Base-by-base conservation (phyloP, 2,888 invertebrate genomes). In the Seira ritae region DNA sequence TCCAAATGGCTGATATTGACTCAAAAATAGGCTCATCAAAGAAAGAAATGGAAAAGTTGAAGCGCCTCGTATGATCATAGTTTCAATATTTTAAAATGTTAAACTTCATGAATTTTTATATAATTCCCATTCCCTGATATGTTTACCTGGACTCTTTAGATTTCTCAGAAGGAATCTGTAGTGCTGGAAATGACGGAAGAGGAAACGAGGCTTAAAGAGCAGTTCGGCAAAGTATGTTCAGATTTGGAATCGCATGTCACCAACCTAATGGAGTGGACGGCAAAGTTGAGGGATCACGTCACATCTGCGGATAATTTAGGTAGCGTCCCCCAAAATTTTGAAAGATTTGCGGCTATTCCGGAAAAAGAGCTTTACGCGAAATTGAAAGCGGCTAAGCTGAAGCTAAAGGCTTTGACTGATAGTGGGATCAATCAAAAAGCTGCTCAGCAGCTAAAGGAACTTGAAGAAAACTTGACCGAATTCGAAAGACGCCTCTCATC, bases 351-450 rank as follows among this genome's bases (percentile, higher is more conserved):
- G 19, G 19, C 65, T 0, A 24, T 65, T 15, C 1, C 8, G 1
- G 69, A 72, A 0, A 73, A 70, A 20, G 67, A 55, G 1, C 17
- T 84, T 0, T 73, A 66, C 10, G 55, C 23, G 1, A 77, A 70
- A 31, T 42, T 84, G 3, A 78, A 81, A n/a, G 78, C 91, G 92
- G n/a, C 82, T 19, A 80, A 80, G 65, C 8, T 31, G 12, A 73
- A 73, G 23, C 46, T 84, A 6, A 80, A 74, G 62, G 69, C 24
- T 22, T 20, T 69, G 46, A 55, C 24, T 15, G 65, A 70, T 24
- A 31, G 60, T 24, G 69, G 80, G 46, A 60, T 84, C 4, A 86
- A 84, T 70, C 84, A 78, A 42, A 79, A 81, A 69, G 86, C 86
- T 10, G 60, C 65, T 8, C 81, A 86, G 15, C 84, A 84, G 37